Percentiles rank a stretch among this genome's conserved stretches.
These are phyloP conservation scores for Spongilla lacustris DNA, from an alignment of 37 sponge, comb jelly and placozoan genomes.

Conservation along the genomic window DNA sequence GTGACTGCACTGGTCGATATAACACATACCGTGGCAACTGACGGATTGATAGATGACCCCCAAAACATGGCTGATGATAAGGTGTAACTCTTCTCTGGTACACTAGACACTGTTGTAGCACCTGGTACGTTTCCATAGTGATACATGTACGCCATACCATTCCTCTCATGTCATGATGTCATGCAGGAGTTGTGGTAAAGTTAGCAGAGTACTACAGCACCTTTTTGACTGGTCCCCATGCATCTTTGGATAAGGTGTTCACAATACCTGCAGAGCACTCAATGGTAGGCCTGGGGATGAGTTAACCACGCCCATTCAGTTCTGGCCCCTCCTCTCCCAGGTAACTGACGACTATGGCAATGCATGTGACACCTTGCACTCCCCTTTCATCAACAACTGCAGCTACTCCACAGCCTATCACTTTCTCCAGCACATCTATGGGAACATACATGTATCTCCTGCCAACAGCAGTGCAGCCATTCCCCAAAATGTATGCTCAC, in stretches of 20 bases:
- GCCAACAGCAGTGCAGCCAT: slow-evolving; percentile 40
- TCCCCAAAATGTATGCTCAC: slow-evolving; percentile 40
- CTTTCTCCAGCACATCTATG: slow-evolving; percentile 75
- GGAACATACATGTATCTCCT: slow-evolving; percentile 52
- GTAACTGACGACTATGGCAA: not conserved
- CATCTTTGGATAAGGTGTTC: slow-evolving; percentile 23
- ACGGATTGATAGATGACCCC: slow-evolving; percentile 55
- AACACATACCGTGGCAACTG: slow-evolving; percentile 44
- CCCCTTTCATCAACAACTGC: slow-evolving; percentile 87
- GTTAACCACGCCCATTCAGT: not conserved
- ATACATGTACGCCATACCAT: not conserved
- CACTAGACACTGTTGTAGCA: slow-evolving; percentile 60
- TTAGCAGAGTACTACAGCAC: slow-evolving; percentile 60
- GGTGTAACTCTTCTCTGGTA: slow-evolving; percentile 81
- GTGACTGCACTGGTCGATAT: slow-evolving; percentile 58
- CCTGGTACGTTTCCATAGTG: slow-evolving; percentile 46
- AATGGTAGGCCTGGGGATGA: slow-evolving; percentile 18
- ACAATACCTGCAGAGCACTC: slow-evolving; percentile 73
- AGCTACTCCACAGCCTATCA: slow-evolving; percentile 60
- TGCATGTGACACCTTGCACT: slow-evolving; percentile 17
- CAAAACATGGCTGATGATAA: slow-evolving; percentile 31
- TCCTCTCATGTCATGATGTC: not conserved
- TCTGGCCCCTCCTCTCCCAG: not conserved
- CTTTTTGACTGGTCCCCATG: slow-evolving; percentile 26
- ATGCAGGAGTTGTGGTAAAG: slow-evolving; percentile 64